These are phyloP conservation scores for Ascidia mentula DNA, from an alignment of 23 tunicate genomes.

Conservation along the genomic window DNA sequence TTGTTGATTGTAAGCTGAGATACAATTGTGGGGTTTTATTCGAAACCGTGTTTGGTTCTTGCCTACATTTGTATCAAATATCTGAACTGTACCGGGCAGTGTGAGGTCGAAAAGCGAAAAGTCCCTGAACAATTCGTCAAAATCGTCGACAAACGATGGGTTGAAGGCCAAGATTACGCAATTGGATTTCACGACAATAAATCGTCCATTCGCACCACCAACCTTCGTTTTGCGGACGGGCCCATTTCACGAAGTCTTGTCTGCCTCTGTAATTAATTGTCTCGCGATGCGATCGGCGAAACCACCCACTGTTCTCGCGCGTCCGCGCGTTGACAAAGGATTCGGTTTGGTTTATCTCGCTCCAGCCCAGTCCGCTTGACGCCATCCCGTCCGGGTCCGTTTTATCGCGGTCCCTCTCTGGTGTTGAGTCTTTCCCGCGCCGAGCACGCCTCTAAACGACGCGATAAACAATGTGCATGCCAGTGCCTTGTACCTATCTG, in stretches of 20 bases:
- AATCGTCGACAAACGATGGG: no score
- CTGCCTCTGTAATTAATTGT: neutral
- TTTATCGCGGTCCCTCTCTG: neutral
- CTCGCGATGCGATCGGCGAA: neutral
- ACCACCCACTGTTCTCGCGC: neutral
- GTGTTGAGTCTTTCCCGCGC: neutral
- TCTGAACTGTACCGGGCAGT: no score
- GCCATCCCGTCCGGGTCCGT: neutral
- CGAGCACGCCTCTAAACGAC: neutral
- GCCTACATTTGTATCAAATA: no score
- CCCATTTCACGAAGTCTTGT: neutral
- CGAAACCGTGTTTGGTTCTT: no score
- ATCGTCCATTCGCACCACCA: no score
- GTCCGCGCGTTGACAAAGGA: neutral
- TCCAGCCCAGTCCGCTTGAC: conserved; percentile 9
- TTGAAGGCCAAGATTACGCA: no score
- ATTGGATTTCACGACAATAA: no score
- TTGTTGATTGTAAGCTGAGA: no score
- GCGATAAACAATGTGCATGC: neutral
- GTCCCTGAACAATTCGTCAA: no score
- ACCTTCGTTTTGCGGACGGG: no score
- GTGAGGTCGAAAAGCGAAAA: no score
- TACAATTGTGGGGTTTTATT: no score
- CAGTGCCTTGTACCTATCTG: neutral
- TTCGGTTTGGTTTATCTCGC: neutral